Percentiles rank a stretch among this genome's conserved stretches.
These are phyloP conservation scores for Lamprotornis superbus DNA, from an alignment of 2,113 vertebrate genomes.

Conservation along the genomic window DNA sequence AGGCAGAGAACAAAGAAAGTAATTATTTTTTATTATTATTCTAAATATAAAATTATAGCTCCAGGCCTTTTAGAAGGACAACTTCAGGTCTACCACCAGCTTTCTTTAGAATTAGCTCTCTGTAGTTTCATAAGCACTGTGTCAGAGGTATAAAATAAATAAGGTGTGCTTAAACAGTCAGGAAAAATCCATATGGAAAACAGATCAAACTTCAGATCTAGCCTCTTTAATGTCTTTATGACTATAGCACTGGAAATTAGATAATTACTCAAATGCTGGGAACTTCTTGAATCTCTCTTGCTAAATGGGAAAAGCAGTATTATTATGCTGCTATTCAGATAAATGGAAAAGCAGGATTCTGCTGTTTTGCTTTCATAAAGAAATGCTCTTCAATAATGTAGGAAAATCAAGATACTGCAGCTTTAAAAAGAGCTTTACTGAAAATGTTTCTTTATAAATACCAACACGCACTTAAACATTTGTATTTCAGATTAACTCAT, in stretches of 20 bases:
- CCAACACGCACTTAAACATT: neutral
- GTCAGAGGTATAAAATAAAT: neutral
- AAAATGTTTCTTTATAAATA: neutral
- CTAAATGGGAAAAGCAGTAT: neutral
- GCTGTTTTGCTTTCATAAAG: neutral
- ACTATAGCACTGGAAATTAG: neutral
- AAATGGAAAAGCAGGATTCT: neutral
- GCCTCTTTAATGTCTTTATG: neutral
- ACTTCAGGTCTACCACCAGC: neutral
- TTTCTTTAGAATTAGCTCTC: neutral
- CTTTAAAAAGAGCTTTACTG: neutral
- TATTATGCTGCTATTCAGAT: neutral
- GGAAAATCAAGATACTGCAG: neutral
- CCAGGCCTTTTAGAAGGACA: neutral
- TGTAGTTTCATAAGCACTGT: neutral
- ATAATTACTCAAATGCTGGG: neutral
- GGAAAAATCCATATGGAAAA: constrained; percentile 1
- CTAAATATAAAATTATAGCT: neutral
- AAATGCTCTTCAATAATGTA: neutral
- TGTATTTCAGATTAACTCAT: neutral
- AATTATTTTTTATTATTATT: neutral
- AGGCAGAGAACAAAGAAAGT: neutral
- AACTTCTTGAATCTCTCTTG: neutral
- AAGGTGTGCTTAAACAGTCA: neutral
- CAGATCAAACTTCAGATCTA: neutral